Evolutionary conservation across 2,113 vertebrate genomes (phyloP).

Genomic region (Serilophus lunatus): DNA sequence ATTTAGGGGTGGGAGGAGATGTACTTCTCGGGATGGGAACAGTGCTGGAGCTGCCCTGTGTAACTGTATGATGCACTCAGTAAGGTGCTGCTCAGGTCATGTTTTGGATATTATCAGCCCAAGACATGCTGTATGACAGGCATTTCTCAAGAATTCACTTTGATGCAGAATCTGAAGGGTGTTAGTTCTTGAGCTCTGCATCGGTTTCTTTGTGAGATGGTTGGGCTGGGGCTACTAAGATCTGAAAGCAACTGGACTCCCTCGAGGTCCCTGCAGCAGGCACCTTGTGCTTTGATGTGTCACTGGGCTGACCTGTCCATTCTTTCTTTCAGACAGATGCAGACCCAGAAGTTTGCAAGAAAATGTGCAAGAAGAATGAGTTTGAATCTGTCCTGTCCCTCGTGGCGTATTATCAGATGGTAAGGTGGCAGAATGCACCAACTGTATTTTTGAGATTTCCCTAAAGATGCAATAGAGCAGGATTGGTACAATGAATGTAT

Average conservation of each 20-base stretch:
- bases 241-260: not conserved
- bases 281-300: not conserved
- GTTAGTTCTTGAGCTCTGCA: not conserved
- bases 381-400: conserved; percentile 90
- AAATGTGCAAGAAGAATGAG: conserved; percentile 90
- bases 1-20: not conserved
- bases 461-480: not conserved
- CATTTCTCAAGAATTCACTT: not conserved
- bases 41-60: not conserved
- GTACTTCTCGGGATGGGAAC: not conserved
- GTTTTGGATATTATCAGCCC: not conserved
- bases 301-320: not conserved
- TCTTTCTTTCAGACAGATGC: conserved; percentile 88
- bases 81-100: not conserved
- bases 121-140: fast-evolving
- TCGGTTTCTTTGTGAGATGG: not conserved
- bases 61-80: not conserved
- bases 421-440: conserved; percentile 58
- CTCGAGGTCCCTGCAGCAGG: not conserved
- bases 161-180: not conserved
- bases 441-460: not conserved
- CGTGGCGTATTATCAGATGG: conserved; percentile 98
- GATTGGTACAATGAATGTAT: not conserved
- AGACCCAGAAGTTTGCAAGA: conserved; percentile 95
- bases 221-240: not conserved